Conservation (phyloP, 1,140 invertebrate genomes). For the Battus philenor region DNA sequence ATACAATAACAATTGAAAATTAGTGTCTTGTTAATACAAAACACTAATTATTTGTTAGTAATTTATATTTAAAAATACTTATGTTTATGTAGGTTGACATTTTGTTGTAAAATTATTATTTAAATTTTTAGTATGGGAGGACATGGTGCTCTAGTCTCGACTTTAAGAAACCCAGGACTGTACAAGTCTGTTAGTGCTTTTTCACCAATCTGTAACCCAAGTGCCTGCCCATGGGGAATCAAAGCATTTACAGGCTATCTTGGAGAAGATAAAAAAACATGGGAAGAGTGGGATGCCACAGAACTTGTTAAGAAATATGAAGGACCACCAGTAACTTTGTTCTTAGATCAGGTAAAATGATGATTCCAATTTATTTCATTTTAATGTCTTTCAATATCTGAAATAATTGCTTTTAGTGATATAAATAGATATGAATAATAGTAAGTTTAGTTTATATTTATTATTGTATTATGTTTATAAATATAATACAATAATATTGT, state of each 20-base stretch:
- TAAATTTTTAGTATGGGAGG: conserved; percentile 94
- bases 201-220: conserved; percentile 96
- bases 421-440: no score
- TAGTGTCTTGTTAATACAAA: not conserved
- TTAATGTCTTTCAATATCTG: no score
- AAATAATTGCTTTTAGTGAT: no score
- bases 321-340: conserved; percentile 88
- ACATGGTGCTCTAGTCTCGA: conserved; percentile 95
- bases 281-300: conserved; percentile 94
- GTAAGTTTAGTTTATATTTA: no score
- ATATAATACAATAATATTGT: no score
- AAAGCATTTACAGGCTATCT: conserved; percentile 94
- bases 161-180: conserved; percentile 92
- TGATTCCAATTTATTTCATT: no score
- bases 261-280: conserved; percentile 81
- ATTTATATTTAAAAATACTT: no score
- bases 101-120: no score
- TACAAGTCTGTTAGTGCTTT: conserved; percentile 97
- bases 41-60: conserved; percentile 11
- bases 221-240: conserved; percentile 89
- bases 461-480: no score
- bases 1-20: no score
- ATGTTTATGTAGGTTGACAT: no score
- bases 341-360: conserved; percentile 90
- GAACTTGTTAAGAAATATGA: conserved; percentile 89